These are phyloP conservation scores for Diphyllodes magnificus DNA, from an alignment of 2,113 vertebrate species.

Conservation along the genomic window DNA sequence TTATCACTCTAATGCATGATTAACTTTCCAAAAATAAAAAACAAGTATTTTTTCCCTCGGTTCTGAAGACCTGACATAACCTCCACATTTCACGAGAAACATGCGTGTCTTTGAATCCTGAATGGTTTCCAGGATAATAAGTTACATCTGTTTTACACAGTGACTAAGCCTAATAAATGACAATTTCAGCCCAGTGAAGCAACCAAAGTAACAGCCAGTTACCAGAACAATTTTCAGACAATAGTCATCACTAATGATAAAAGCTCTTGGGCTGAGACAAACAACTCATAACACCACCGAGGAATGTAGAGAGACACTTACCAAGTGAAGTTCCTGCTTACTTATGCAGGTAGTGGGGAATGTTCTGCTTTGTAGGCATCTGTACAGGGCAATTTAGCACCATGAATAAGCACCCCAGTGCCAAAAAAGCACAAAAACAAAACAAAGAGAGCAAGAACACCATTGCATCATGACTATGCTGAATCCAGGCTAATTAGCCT, in stretches of 20 bases:
- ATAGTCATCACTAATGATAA: not conserved
- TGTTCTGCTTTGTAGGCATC: not conserved
- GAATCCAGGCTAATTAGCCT: not conserved
- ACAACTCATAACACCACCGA: not conserved
- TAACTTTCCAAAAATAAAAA: slow-evolving; percentile 13
- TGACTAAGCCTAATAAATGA: not conserved
- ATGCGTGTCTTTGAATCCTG: not conserved
- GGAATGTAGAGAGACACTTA: not conserved
- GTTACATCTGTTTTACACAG: not conserved
- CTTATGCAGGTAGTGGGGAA: not conserved
- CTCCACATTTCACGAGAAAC: not conserved
- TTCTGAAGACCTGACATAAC: not conserved
- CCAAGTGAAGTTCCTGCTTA: not conserved
- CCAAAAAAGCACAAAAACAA: not conserved
- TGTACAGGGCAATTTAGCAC: not conserved
- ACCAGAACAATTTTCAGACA: not conserved
- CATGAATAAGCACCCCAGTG: not conserved
- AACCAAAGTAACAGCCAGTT: not conserved
- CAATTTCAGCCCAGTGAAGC: not conserved
- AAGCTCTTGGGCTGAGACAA: not conserved
- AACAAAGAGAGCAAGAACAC: not conserved
- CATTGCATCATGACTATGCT: not conserved
- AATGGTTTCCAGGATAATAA: not conserved
- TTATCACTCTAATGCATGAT: not conserved
- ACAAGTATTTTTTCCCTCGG: not conserved